These are phyloP conservation scores for Desoria tigrina DNA, from an alignment of 2,888 invertebrate species.

Conservation along the genomic window DNA sequence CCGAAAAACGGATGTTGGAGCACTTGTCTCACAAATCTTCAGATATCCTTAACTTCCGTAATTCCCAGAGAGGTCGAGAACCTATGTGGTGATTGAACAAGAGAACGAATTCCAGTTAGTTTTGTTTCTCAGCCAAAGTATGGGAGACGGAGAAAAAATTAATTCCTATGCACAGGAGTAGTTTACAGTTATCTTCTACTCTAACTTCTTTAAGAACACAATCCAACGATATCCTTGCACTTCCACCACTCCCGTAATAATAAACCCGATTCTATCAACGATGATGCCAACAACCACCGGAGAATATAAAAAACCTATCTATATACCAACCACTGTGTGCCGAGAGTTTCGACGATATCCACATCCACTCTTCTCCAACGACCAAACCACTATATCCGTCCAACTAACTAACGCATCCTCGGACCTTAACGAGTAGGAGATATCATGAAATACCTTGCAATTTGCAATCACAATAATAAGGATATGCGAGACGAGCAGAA, in stretches of 20 bases:
- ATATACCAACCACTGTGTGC: no score
- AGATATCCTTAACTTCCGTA: neutral
- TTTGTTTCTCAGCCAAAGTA: constrained; percentile 25
- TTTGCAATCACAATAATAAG: no score
- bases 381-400: no score
- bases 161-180: neutral
- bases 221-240: neutral
- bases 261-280: neutral
- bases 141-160: constrained; percentile 1
- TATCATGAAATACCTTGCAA: no score
- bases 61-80: constrained; percentile 35
- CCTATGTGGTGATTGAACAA: constrained; percentile 44
- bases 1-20: constrained; percentile 18
- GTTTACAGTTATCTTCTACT: no score
- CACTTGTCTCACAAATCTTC: no score
- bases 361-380: no score
- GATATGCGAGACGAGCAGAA: no score
- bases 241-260: neutral
- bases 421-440: no score
- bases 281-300: neutral
- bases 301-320: neutral
- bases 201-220: no score
- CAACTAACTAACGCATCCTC: no score
- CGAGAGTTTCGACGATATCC: no score
- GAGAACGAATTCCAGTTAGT: constrained; percentile 47